Base-by-base conservation (phyloP, 2,888 invertebrate species). In the Malthinus seriepunctatus region DNA sequence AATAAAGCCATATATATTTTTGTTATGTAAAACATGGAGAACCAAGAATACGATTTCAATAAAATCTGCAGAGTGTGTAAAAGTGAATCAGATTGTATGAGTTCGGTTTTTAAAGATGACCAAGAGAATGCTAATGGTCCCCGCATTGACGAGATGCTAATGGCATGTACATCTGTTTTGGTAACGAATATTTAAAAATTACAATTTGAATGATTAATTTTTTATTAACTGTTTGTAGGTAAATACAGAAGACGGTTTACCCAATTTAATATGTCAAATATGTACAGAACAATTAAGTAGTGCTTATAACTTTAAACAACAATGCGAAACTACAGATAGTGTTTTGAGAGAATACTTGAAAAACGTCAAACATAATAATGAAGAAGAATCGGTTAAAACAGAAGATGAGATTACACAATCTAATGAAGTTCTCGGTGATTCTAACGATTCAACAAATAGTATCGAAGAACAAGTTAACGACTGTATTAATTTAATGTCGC, bases 81-180 rank as follows among this genome's bases (percentile, higher is more conserved):
- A 66, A 69, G 67, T 58, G 73, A 76, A 56, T 67, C 73, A 9
- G 63, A 69, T 8, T 70, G 73, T 35, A 75, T 79, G 77, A 70
- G 70, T 60, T 73, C 75, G 9, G 65, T 79, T 51, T 79, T 77
- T 67, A 72, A 73, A 56, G 71, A 66, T 49, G 67, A 65, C 56
- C 73, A 74, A 69, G 69, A 69, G 60, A 63, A 66, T 46, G 69
- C 67, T 60, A 73, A 74, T 57, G 70, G 72, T 73, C 75, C 77
- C 76, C 78, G 77, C 71, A 74, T 79, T 73, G 78, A 78, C 76
- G 78, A 79, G 76, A 79, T 80, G 79, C 77, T 80, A 76, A 79
- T 79, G 78, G 78, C 78, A 69, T 79, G 78, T 71, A 71, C 78
- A 60, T 71, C 78, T 64, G 70, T 80, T 60, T 73, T 78, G 75